Evolutionary conservation across 1,140 invertebrate species (phyloP), one percentile per base, ranked within the genome.

Genomic region (Aphis gossypii): DNA sequence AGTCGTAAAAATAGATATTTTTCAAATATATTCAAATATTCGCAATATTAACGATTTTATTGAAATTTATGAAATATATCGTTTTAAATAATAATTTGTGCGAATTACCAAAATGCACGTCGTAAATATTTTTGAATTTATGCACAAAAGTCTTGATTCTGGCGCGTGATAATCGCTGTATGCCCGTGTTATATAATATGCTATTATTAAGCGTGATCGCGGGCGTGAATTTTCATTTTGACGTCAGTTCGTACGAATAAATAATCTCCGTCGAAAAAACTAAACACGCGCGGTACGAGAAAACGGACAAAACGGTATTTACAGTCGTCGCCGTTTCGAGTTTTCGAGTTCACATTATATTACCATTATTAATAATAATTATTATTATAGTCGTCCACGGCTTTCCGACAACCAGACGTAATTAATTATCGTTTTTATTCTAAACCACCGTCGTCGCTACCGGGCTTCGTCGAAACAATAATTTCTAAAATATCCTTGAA

Each of bases 341-440:
- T 84, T 84, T 23, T 44, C 38, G 38, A 84, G 38, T 84, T 9
- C 2, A 41, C 38, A 23, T 84, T n/a, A 76, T 76, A 35, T 18
- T 30, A n/a, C 11, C 14, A 76, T n/a, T 76, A 76, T 18, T n/a
- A 76, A 76, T n/a, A n/a, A 76, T 76, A 6, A 76, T 68, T n/a
- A 30, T 68, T 68, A 60, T 56, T 56, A 56, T 7, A 3, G 60
- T 68, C 30, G 60, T n/a, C 14, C n/a, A n/a, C 60, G 30, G n/a
- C n/a, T 76, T 76, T n/a, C n/a, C 30, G 60, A 76, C 60, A 76
- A n/a, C n/a, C 60, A 76, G n/a, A 76, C 60, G 60, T n/a, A n/a
- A 76, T 76, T 76, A 76, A 76, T 76, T n/a, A 76, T 76, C 11
- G n/a, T 76, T n/a, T 76, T n/a, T 76, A 76, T 76, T 76, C 60